Evolutionary conservation across 2,797 vertebrate genomes (phyloP).

Genomic region (Onychomys arenicola): DNA sequence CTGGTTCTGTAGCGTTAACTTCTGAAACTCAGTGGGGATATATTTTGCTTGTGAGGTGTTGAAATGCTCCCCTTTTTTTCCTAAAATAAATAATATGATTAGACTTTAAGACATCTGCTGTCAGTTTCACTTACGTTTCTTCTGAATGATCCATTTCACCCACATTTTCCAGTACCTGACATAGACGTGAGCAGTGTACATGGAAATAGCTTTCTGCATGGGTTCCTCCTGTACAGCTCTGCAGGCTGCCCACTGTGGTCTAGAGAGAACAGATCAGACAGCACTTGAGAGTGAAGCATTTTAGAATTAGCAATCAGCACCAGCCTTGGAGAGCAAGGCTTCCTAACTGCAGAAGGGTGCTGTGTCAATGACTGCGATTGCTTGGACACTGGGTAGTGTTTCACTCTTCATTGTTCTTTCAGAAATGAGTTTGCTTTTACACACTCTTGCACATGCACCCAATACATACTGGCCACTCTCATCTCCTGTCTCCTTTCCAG

Average conservation of each 20-base stretch:
- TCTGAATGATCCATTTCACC: background rate
- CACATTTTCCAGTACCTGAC: background rate
- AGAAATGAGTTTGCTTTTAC: background rate
- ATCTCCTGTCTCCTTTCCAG: background rate
- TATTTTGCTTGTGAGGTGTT: constrained; percentile 17
- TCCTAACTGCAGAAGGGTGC: background rate
- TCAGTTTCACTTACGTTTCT: background rate
- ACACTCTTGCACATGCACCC: background rate
- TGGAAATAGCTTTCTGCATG: background rate
- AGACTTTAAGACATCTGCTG: background rate
- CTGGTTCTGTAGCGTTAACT: background rate
- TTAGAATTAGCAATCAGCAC: background rate
- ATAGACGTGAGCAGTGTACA: background rate
- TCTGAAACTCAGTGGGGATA: background rate
- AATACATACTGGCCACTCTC: no score
- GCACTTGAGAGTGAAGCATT: background rate
- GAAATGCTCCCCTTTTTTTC: background rate
- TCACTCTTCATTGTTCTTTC: background rate
- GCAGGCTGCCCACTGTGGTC: background rate
- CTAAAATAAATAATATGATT: background rate
- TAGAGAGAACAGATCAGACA: background rate
- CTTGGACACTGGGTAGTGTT: background rate
- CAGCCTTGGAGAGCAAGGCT: background rate
- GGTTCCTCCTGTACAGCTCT: background rate
- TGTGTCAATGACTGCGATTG: background rate